Base-by-base conservation (phyloP, 1,140 invertebrate species). In the Leptestheria dahalacensis region DNA sequence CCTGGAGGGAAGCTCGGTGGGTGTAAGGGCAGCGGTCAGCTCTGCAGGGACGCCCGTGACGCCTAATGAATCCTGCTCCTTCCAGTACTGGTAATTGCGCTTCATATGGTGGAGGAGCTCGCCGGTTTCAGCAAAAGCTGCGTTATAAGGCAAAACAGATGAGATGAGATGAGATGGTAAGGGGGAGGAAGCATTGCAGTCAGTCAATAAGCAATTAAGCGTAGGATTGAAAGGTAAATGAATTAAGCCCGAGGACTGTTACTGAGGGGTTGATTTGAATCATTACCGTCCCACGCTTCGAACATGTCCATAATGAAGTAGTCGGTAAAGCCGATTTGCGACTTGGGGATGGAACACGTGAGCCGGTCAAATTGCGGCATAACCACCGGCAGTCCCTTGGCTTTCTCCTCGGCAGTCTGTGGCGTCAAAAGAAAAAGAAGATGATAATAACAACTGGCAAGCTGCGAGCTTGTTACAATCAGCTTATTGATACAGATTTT, bases 261-360 rank as follows among this genome's bases (percentile, higher is more conserved):
- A n/a, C n/a, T n/a, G n/a, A n/a, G n/a, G n/a, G n/a, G n/a, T n/a
- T n/a, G n/a, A n/a, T n/a, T n/a, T 41, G 11, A 48, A 21, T 64
- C 80, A 15, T 80, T 72, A 96, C 92, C 85, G 72, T 94, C 86
- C 91, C 91, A 97, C 24, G 90, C 86, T 68, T 94, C 90, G 76
- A 95, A 92, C 92, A 97, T 96, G 70, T 94, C 88, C 64, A 85
- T 88, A 64, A 96, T 91, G 67, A 97, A 97, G 72, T 86, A 93
- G 74, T 97, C 93, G 56, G 95, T 86, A 74, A 97, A 97, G 51
- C 91, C 90, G 64, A 91, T 92, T 77, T 97, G 93, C 50, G 90
- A 91, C 75, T 94, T 91, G 56, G 93, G 90, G 71, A 97, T 91
- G 62, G 90, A 95, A 72, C 91, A 96, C 9, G 88, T 85, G 50